phyloP scores from a whole-genome alignment of 2,888 invertebrate genomes.

The Calameuta idolon region DNA sequence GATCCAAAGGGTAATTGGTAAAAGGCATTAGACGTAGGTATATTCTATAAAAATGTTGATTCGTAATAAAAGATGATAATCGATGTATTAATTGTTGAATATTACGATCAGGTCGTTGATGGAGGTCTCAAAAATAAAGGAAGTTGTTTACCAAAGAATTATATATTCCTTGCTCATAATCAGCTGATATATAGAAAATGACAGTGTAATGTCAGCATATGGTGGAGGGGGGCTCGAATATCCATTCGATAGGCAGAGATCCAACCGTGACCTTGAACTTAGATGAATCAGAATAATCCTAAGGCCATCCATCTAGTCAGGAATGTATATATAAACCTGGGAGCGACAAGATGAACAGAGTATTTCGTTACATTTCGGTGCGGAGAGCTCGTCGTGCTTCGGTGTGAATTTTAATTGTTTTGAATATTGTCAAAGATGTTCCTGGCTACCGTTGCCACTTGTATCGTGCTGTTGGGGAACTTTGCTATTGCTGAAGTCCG shows the following conservation, averaged over 20 bases:
- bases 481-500: constrained; percentile 43
- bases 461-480: constrained; percentile 21
- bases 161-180: background rate
- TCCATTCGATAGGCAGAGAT: constrained; percentile 25
- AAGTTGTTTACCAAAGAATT: background rate
- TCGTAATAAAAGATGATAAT: background rate
- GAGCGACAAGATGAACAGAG: constrained; percentile 9
- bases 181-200: background rate
- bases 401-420: background rate
- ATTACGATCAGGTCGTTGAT: background rate
- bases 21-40: background rate
- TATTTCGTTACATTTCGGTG: constrained; percentile 2
- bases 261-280: constrained; percentile 46
- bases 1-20: background rate
- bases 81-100: background rate
- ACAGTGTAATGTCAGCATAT: background rate
- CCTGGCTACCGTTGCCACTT: background rate
- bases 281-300: constrained; percentile 41
- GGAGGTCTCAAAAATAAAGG: background rate
- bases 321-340: constrained; percentile 48
- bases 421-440: background rate
- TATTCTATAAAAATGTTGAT: too few species aligned
- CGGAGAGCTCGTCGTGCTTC: background rate
- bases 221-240: background rate
- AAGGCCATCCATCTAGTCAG: constrained; percentile 34